These are phyloP conservation scores for Drosophila longiperda DNA, from an alignment of 2,888 invertebrate genomes.

Conservation along the genomic window DNA sequence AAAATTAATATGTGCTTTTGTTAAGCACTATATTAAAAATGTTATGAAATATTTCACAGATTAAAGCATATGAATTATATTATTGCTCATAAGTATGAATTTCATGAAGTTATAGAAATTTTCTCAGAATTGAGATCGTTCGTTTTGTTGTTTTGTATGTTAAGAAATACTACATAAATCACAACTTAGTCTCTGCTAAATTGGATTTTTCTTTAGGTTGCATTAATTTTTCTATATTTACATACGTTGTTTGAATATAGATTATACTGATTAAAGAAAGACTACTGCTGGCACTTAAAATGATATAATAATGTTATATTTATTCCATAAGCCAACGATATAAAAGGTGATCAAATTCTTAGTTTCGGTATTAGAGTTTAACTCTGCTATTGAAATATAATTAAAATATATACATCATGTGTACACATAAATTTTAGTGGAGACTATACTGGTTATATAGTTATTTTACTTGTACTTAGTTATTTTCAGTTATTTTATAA, in stretches of 20 bases:
- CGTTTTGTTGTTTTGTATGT: neutral
- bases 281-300: neutral
- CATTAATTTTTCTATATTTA: neutral
- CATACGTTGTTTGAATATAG: neutral
- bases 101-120: neutral
- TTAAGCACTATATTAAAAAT: neutral
- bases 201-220: neutral
- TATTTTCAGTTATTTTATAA: neutral
- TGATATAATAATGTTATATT: neutral
- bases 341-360: neutral
- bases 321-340: neutral
- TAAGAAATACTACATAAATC: neutral
- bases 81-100: neutral
- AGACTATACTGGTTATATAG: neutral
- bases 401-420: neutral
- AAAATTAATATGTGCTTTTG: neutral
- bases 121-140: neutral
- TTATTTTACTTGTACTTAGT: neutral
- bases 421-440: neutral
- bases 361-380: neutral
- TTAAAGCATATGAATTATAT: neutral
- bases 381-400: neutral
- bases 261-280: neutral
- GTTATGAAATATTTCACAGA: neutral
- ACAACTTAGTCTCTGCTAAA: neutral